Percentiles rank a stretch among this genome's conserved stretches.
Evolutionary conservation across 2,888 invertebrate genomes (phyloP).

Genomic region (Drosophila formosana): DNA sequence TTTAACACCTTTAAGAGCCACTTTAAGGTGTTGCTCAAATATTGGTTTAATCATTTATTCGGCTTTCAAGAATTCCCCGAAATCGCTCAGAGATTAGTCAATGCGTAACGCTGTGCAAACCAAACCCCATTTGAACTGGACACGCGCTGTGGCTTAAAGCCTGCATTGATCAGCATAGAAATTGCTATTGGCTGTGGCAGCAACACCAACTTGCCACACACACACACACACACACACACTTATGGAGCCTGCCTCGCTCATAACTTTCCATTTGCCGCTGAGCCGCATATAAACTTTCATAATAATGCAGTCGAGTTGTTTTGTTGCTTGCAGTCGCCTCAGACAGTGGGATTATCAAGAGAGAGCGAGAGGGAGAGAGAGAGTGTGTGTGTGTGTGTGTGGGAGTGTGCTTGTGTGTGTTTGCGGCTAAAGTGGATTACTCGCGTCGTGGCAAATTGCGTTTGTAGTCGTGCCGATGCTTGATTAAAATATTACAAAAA

Average conservation of each 20-base stretch:
- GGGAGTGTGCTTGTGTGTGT: conserved; percentile 10
- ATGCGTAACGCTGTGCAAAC: neutral
- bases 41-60: conserved; percentile 39
- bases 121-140: conserved; percentile 20
- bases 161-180: conserved; percentile 62
- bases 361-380: conserved; percentile 4
- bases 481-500: conserved; percentile 42
- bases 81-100: too few species aligned
- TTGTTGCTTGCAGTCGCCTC: conserved; percentile 35
- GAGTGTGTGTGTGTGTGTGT: conserved; percentile 10
- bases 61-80: conserved; percentile 4
- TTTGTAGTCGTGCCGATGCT: conserved; percentile 27
- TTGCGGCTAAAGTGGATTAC: conserved; percentile 65
- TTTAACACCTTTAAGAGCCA: conserved; percentile 34
- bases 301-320: conserved; percentile 35
- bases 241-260: conserved; percentile 20
- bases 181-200: conserved; percentile 20
- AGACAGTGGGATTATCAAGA: conserved; percentile 26
- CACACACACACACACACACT: neutral
- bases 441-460: conserved; percentile 42
- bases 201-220: neutral
- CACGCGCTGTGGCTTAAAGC: conserved; percentile 60
- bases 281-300: conserved; percentile 58
- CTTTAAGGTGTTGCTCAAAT: conserved; percentile 44
- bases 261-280: conserved; percentile 60